Base-by-base conservation (phyloP, 2,888 invertebrate genomes). In the Ischnus inquisitorius region DNA sequence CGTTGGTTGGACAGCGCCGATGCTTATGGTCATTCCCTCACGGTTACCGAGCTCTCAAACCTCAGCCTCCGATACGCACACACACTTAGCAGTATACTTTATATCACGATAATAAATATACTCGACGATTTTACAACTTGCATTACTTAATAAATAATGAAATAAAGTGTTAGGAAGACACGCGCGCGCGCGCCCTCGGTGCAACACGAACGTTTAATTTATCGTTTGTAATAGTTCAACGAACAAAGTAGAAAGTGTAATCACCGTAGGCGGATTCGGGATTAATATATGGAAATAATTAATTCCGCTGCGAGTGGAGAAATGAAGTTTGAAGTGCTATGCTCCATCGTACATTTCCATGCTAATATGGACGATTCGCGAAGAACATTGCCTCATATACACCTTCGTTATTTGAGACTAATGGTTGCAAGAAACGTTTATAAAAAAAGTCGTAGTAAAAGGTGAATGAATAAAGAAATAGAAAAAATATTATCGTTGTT, bases 71-170 rank as follows among this genome's bases (percentile, higher is more conserved):
- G 67, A 72, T 39, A 77, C 43, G 34, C 78, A 62, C 51, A 39
- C 60, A 43, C 46, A 62, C 67, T 54, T 60, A 19, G 19, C 48
- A 75, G 54, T 67, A 74, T 76, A 85, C 72, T 79, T 85, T 76
- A 72, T 65, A 80, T 68, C 41, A 12, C 46, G 67, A 51, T 79
- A 64, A 85, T 83, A 84, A 81, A 84, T 83, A 74, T 72, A 77
- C 71, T 69, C 75, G 39, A 57, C 67, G 76, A 79, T 84, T 85
- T 75, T 82, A 82, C 77, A 57, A 68, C 81, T 54, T 68, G 39
- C 72, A 71, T 65, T 76, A 79, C 82, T 85, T 65, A 77, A 84
- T 85, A 85, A 85, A 85, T 79, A 81, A 82, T 81, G 77, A 81
- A 77, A 75, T 71, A 78, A 81, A 79, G 74, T 65, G 74, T 64